phyloP scores from a whole-genome alignment of 2,113 vertebrate genomes.

The Actenoides hombroni region DNA sequence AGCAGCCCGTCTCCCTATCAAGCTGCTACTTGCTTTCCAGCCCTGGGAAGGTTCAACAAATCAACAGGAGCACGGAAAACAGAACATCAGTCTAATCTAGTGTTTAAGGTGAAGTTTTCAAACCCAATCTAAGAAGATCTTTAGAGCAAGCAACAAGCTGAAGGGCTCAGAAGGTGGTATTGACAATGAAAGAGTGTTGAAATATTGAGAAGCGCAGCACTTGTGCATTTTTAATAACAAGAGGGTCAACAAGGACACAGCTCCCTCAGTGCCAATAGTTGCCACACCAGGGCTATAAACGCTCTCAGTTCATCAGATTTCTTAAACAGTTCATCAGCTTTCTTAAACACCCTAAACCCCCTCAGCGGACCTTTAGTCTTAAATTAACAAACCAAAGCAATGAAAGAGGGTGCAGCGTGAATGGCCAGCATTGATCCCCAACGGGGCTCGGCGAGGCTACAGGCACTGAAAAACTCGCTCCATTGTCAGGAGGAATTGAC shows the following conservation, averaged over 20 bases:
- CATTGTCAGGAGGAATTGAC: constrained; percentile 86
- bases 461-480: constrained; percentile 81
- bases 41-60: constrained; percentile 89
- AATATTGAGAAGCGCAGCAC: constrained; percentile 83
- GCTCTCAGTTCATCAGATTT: constrained; percentile 85
- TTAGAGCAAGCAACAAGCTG: constrained; percentile 86
- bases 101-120: constrained; percentile 89
- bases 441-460: constrained; percentile 79
- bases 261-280: constrained; percentile 81
- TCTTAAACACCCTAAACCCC: constrained; percentile 84
- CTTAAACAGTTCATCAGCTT: constrained; percentile 84
- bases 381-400: constrained; percentile 87
- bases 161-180: constrained; percentile 87
- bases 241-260: constrained; percentile 87
- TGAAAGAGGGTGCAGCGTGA: constrained; percentile 84
- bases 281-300: constrained; percentile 83
- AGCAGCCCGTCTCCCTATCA: constrained; percentile 85
- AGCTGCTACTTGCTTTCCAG: constrained; percentile 88
- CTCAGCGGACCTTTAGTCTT: constrained; percentile 85
- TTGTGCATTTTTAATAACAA: constrained; percentile 88
- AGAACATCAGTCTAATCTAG: constrained; percentile 90
- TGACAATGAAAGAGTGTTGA: constrained; percentile 84
- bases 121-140: constrained; percentile 88
- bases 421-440: constrained; percentile 86
- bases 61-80: constrained; percentile 92